Base-by-base conservation (phyloP, 2,888 invertebrate species). In the Hydroisotoma schaefferi region DNA sequence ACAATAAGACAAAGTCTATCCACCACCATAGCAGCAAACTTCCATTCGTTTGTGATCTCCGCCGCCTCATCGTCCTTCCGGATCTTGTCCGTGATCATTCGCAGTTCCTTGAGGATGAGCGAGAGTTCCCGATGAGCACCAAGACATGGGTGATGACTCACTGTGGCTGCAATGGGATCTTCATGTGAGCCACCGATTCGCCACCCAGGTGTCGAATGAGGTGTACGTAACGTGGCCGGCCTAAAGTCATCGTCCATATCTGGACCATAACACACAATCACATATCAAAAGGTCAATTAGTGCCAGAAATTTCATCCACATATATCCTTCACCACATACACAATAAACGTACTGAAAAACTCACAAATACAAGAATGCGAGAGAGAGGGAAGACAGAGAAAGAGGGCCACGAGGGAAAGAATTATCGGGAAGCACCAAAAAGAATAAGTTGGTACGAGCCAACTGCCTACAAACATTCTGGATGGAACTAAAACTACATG, bases 1-100 rank as follows among this genome's bases (percentile, higher is more conserved):
- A 94, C 88, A 85, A 94, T 93, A 87, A 97, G 90, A 88, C 97
- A 97, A 86, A 95, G 87, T 85, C 95, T 88, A 87, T 97, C 97
- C 83, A 97, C 93, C 83, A 97, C 95, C 93, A 95, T 94, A 81
- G 95, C 95, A 52, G 65, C 65, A 83, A 95, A 97, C 84, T 94
- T 94, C 97, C 97, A 97, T 87, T 95, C 94, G 83, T 91, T 90
- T 80, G 93, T 88, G 79, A 94, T 84, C 80, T 91, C 92, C 80
- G 88, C 87, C 76, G 90, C 88, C 80, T 92, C 90, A 81, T 97
- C 95, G 78, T 94, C 93, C 80, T 90, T 89, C 79, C 91, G 87
- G 83, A 95, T 85, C 83, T 94, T 87, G 81, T 89, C 87, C 76
- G 93, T 94, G 80, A 94, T 91, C 82, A 88, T 88, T 78, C 89